Evolutionary conservation across 1,140 invertebrate genomes (phyloP), one percentile per base, ranked within the genome.

Genomic region (Papilio glaucus): DNA sequence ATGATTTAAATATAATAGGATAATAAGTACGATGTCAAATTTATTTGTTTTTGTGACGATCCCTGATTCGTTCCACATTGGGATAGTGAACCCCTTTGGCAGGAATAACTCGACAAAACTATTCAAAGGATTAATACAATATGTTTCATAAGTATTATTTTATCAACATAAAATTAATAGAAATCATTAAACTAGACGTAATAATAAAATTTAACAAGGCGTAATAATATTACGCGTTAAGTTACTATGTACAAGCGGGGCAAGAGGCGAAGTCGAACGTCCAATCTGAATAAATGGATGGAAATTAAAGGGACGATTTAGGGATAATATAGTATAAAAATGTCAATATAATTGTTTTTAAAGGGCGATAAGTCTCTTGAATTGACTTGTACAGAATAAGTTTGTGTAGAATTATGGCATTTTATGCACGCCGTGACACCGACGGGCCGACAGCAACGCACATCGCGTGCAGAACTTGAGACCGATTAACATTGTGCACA

Each of bases 221-320:
- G 81, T 89, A 86, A 88, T 84, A 89, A 80, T 75, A 86, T 80
- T 84, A 77, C 81, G 83, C 81, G 84, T 83, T 82, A 82, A 77
- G 81, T 82, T 85, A 88, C 81, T 92, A 92, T 92, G 77, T 92
- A 91, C 88, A 86, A 87, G 83, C 83, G 82, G 85, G 90, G 90
- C 90, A 91, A 92, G 89, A 92, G 80, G 80, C 83, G 74, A 83
- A 85, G 87, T 83, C 86, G 81, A 83, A 85, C 82, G 85, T 87
- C 87, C 87, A 84, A 89, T 83, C 79, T 81, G 79, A 77, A 80
- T 78, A 84, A 82, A 84, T 91, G 89, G 89, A 92, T 91, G 88
- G 88, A 90, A 89, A 89, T 83, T 79, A 85, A 84, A 85, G 80
- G 90, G 88, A 90, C 86, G 86, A 87, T 75, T 78, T 84, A 69